A percentile compares a stretch with the other conserved stretches of the same genome.
Evolutionary conservation across 1,140 invertebrate genomes (phyloP).

Genomic region (Fopius arisanus): DNA sequence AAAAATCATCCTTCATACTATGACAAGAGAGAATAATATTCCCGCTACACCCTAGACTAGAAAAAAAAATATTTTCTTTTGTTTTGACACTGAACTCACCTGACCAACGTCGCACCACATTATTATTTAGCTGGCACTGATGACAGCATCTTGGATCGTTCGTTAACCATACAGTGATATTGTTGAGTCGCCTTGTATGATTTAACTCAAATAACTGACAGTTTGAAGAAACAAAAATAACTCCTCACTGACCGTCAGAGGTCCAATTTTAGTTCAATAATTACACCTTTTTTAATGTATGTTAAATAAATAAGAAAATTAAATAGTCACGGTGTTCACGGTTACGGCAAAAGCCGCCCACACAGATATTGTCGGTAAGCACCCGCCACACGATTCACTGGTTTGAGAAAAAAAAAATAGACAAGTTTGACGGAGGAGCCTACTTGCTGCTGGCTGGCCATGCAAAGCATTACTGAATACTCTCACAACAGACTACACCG

Average conservation of each 20-base stretch:
- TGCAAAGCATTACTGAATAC: conserved; percentile 63
- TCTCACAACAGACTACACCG: conserved; percentile 58
- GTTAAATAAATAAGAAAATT: not conserved
- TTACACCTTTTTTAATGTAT: not conserved
- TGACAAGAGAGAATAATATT: too few species aligned
- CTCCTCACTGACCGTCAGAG: too few species aligned
- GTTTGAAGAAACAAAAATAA: not conserved
- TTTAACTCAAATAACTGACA: conserved; percentile 12
- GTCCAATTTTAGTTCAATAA: too few species aligned
- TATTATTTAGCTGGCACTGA: conserved; percentile 63
- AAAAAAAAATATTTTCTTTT: not conserved
- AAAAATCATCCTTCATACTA: too few species aligned
- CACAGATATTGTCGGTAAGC: not conserved
- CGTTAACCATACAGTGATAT: conserved; percentile 51
- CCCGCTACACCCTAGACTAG: too few species aligned
- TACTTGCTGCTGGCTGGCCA: conserved; percentile 53
- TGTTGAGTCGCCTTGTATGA: conserved; percentile 33
- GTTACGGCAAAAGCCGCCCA: not conserved
- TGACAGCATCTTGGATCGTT: conserved; percentile 62
- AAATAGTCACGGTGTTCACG: not conserved
- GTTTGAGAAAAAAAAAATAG: conserved; percentile 41
- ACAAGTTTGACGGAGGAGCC: conserved; percentile 50
- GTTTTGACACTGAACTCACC: conserved; percentile 52
- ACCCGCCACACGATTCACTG: conserved; percentile 21
- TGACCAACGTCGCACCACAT: conserved; percentile 66